Base-by-base conservation (phyloP, 2,888 invertebrate genomes). In the Yponomeuta malinellus region DNA sequence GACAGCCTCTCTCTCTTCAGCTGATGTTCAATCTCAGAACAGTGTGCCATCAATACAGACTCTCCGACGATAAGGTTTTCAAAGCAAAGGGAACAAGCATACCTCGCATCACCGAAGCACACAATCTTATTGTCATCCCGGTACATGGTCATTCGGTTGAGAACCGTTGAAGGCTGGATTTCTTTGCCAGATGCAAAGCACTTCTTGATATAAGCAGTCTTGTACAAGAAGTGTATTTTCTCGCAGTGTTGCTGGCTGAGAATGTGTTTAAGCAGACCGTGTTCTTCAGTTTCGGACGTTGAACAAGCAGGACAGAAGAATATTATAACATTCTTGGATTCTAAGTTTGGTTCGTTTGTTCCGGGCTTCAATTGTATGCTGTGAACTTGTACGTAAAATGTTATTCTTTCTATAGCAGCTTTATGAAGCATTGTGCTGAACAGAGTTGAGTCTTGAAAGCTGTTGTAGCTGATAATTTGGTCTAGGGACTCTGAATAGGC, bases 111-210 rank as follows among this genome's bases (percentile, higher is more conserved):
- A 0, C 92, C 92, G 1, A 92, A 92, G 71, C 92, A 92, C 0
- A 92, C 91, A 59, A 92, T 89, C 74, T 92, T 92, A 74, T 92
- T 92, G 2, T 85, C 85, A 83, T 92, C 92, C 1, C 92, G 73
- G 64, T 92, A 92, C 86, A 90, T 83, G n/a, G 73, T 89, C 92
- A 92, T 92, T 0, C 92, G 83, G 70, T 92, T 92, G 1, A 92
- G 74, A 0, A 92, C 84, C 0, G 92, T 90, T 71, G 92, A 92
- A 0, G 92, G 92, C 72, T 88, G 87, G 0, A 92, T 92, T 71
- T 92, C 91, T 69, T 86, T 88, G 0, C 89, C 88, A 0, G 80
- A 73, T 0, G 83, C 73, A 0, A 92, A 81, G 78, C 92, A 92
- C 72, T 89, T 90, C 73, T 90, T 90, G 0, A 92, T 92, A 75